phyloP scores from a whole-genome alignment of 2,797 vertebrate species.

The Notolepis coatsorum region DNA sequence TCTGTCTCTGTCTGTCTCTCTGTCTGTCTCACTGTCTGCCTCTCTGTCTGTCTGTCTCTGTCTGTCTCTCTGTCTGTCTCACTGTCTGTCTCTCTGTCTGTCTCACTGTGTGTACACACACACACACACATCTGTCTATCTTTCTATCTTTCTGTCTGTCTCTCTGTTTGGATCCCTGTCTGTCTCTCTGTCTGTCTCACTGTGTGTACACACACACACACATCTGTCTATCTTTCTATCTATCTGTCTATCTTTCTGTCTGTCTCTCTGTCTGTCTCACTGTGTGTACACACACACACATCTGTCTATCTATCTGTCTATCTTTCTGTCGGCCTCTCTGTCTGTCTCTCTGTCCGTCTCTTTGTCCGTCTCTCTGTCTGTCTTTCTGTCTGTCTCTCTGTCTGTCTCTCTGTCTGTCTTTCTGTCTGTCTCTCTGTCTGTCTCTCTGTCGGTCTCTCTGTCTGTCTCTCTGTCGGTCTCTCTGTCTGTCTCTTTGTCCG shows the following conservation, averaged over 20 bases:
- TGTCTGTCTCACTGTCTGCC: not conserved
- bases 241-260: conserved; percentile 4
- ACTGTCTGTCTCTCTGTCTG: not conserved
- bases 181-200: not conserved
- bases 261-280: not conserved
- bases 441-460: conserved; percentile 2
- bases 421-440: not conserved
- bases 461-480: not conserved
- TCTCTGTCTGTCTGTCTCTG: conserved; percentile 3
- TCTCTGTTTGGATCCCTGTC: conserved; percentile 2
- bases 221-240: not conserved
- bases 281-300: too few species aligned
- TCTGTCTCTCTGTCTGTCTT: conserved; percentile 8
- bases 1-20: conserved; percentile 10
- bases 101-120: not conserved
- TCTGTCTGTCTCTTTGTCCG: not conserved
- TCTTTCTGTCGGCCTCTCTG: conserved; percentile 5
- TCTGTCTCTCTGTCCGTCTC: not conserved
- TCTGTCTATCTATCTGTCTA: not conserved
- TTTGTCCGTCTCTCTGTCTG: not conserved
- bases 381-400: not conserved
- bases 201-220: too few species aligned
- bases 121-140: too few species aligned
- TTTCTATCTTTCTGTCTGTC: not conserved
- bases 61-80: not conserved